Percentiles rank a stretch among this genome's conserved stretches.
Evolutionary conservation across 2,888 invertebrate genomes (phyloP).

Genomic region (Antitype chi): DNA sequence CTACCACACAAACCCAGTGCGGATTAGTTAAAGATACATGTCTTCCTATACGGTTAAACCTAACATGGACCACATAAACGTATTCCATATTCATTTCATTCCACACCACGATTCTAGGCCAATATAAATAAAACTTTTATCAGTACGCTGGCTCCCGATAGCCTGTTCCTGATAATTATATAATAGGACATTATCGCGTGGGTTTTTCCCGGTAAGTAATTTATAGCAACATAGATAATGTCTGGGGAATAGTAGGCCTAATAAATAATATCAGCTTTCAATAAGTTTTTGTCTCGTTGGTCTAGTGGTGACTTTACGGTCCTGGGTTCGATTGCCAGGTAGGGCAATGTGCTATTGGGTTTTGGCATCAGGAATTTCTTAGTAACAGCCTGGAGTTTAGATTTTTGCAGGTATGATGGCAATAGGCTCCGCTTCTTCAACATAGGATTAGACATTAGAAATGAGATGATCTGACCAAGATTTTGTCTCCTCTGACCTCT

Average conservation of each 20-base stretch:
- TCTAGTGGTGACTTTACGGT: no score
- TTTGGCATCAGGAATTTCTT: neutral
- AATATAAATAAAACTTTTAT: neutral
- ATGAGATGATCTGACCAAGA: no score
- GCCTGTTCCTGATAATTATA: neutral
- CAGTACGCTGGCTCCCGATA: neutral
- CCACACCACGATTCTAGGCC: neutral
- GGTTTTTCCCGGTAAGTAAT: neutral
- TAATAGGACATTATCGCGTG: neutral
- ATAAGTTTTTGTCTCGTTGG: neutral
- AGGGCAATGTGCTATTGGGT: neutral
- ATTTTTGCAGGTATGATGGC: neutral
- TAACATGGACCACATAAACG: no score
- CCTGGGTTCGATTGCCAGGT: neutral
- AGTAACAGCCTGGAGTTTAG: neutral
- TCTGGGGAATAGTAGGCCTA: no score
- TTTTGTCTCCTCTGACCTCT: no score
- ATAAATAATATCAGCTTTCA: neutral
- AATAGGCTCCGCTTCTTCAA: neutral
- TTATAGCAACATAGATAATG: conserved; percentile 16
- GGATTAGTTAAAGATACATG: no score
- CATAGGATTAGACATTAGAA: no score
- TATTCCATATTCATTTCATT: neutral
- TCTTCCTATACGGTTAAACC: no score
- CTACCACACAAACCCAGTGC: no score